phyloP scores from a whole-genome alignment of 2,113 vertebrate genomes.

The Strix aluco region DNA sequence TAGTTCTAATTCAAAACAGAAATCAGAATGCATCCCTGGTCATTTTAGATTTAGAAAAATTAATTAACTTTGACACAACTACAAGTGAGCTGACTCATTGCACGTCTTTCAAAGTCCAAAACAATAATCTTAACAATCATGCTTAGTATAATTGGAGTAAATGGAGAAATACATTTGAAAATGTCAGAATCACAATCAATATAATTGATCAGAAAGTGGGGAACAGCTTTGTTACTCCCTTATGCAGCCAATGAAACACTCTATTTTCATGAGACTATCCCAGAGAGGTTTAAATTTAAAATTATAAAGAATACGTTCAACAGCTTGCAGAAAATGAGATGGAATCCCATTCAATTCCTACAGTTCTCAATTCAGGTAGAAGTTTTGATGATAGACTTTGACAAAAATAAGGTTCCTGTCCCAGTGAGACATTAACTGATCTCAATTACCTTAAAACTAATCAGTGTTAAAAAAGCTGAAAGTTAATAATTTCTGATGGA shows the following conservation, averaged over 20 bases:
- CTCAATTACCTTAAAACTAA: constrained; percentile 41
- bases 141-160: constrained; percentile 45
- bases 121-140: constrained; percentile 41
- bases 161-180: constrained; percentile 52
- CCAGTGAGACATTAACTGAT: constrained; percentile 15
- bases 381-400: background rate
- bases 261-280: background rate
- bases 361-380: background rate
- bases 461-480: background rate
- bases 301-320: background rate
- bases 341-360: background rate
- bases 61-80: constrained; percentile 57
- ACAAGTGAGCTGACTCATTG: constrained; percentile 24
- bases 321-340: constrained; percentile 2
- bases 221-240: background rate
- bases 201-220: constrained; percentile 38
- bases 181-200: constrained; percentile 25
- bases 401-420: background rate
- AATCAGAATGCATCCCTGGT: constrained; percentile 14
- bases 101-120: background rate
- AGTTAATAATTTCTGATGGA: constrained; percentile 16
- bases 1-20: constrained; percentile 60
- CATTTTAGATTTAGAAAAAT: constrained; percentile 53
- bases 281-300: constrained; percentile 11
- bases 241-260: background rate